Base-by-base conservation (phyloP, 2,888 invertebrate genomes). In the Oscheius sp. region DNA sequence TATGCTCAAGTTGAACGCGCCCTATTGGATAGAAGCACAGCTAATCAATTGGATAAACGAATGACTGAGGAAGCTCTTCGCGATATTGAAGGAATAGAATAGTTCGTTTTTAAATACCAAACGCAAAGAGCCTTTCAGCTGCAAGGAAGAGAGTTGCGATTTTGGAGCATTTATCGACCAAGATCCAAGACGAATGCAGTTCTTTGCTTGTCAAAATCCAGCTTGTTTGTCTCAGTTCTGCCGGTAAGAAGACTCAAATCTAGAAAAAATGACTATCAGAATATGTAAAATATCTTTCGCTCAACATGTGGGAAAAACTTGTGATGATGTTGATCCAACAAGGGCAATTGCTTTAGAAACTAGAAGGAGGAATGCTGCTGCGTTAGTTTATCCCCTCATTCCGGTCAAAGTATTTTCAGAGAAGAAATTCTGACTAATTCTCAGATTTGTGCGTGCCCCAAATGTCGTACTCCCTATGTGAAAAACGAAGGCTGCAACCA, bases 201-300 rank as follows among this genome's bases (percentile, higher is more conserved):
- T 64, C 50, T 64, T 64, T 17, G 17, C 29, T 5, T 64, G 64
- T 17, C 48, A 64, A 12, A 64, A 15, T 10, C 48, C 50, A 6
- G 8, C 8, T 15, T 64, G 64, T 20, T 50, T 50, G 64, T 29
- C 48, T 34, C 64, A 64, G n/a, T 64, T 64, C 29, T 64, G 64
- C 64, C 48, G 64, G 64, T 64, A 20, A 20, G 31, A 48, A 17
- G 6, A 15, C 29, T 5, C 20, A 4, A 23, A 37, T 2, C 37
- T 48, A 12, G n/a, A n/a, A 3, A 48, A 3, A 25, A 12, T 27
- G 29, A 0, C 15, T 64, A 2, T 34, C n/a, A 64, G 64, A 34
- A 52, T 64, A 12, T 64, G 64, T 20, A 23, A 50, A 23, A 17
- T 64, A 3, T 25, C 25, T 8, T 64, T 64, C 20, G 37, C 27